phyloP scores from a whole-genome alignment of 2,797 vertebrate species.

The Heterohyrax brucei region DNA sequence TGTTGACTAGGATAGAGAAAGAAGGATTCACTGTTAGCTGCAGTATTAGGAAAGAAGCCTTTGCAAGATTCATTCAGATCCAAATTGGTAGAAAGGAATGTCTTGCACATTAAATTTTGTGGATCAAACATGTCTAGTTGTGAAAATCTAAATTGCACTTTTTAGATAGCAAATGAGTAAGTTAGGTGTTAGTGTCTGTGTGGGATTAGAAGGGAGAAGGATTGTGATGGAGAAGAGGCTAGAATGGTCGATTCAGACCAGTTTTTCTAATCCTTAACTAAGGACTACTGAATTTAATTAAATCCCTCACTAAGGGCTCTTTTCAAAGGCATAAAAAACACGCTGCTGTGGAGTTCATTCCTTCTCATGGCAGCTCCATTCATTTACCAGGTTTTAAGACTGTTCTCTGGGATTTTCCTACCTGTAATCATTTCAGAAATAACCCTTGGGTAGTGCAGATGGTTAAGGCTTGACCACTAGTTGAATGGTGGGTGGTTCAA shows the following conservation, averaged over 20 bases:
- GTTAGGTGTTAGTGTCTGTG: neutral
- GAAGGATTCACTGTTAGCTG: neutral
- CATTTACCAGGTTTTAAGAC: no score
- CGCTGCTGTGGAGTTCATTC: no score
- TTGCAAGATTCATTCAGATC: neutral
- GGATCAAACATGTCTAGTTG: neutral
- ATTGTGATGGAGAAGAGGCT: neutral
- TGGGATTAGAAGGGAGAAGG: neutral
- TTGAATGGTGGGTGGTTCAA: no score
- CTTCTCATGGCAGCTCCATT: no score
- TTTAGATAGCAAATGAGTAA: neutral
- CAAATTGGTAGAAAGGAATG: neutral
- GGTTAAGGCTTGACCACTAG: no score
- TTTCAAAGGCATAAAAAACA: no score
- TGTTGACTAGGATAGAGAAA: neutral
- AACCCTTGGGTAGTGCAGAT: no score
- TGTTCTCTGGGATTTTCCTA: no score
- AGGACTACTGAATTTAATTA: neutral
- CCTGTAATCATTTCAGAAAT: no score
- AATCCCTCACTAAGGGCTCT: neutral
- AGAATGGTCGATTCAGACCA: no score
- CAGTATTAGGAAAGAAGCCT: neutral
- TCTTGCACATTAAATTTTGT: neutral
- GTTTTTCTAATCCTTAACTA: neutral
- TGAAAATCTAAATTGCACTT: neutral